Base-by-base conservation (phyloP, 2,797 vertebrate genomes). In the Lates japonicus region DNA sequence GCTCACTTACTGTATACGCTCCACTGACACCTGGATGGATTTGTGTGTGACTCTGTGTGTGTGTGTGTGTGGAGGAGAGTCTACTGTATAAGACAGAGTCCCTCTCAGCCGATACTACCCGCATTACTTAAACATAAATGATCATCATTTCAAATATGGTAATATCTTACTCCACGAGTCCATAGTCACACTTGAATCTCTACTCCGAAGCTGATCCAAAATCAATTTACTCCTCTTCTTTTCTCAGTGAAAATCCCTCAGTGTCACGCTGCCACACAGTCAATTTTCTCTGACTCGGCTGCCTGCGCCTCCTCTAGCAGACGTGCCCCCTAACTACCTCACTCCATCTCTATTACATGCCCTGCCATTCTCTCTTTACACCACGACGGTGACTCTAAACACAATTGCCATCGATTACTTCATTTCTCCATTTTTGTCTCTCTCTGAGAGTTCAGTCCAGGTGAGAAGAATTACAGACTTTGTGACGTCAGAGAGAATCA, bases 331-430 rank as follows among this genome's bases (percentile, higher is more conserved):
- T 51, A 72, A 88, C 81, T 78, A 61, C 85, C 60, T 67, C 70
- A 5, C 81, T 87, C 65, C 3, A 0, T 88, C 86, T 90, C 78
- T 66, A 87, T 88, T 90, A 86, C 81, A 77, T 37, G 65, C 55
- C 81, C 61, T 31, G 67, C 79, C 80, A 70, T 83, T 87, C 84
- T 80, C 59, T 82, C 86, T 83, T 85, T 76, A 87, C 79, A 83
- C 69, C 79, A 29, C 20, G 13, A 62, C 64, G 51, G 75, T 70
- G 83, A 61, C 83, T 86, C 83, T 14, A 80, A 77, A 83, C 74
- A 75, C 73, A 86, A 87, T 86, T 86, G 80, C 74, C 69, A 88
- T 89, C 31, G 81, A 92, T 90, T 61, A 39, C 78, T 78, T 84
- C 73, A 73, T 83, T 88, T 83, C 51, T 37, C 44, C 41, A 41